Base-by-base conservation (phyloP, 2,888 invertebrate species). In the Leucozona laternaria region DNA sequence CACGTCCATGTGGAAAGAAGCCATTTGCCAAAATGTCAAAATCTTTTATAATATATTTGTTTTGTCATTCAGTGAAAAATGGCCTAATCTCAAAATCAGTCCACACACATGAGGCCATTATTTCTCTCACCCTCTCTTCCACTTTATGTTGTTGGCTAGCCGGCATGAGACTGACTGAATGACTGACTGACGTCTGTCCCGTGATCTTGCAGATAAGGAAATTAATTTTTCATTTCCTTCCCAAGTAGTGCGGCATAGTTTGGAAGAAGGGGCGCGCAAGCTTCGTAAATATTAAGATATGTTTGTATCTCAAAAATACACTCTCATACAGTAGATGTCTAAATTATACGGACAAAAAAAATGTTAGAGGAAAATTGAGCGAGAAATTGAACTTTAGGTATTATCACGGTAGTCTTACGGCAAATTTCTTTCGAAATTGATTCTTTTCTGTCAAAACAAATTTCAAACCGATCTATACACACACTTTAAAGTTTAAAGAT, bases 1-100 rank as follows among this genome's bases (percentile, higher is more conserved):
- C 85, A 86, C 81, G 82, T 81, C 79, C 86, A 79, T 75, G 82
- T 64, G 82, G 75, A 86, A 82, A 64, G 82, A 71, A 82, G 78
- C 71, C 86, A 86, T 80, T 88, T 88, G 88, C 88, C 88, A 88
- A 88, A 83, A 83, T 76, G 88, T 88, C 88, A 88, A 86, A 88
- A 86, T 85, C 86, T 58, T 82, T 82, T 88, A 88, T 88, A 88
- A 88, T 80, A 88, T 76, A 88, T 88, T 88, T 83, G 85, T 79
- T 77, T 80, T 88, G 88, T 88, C 88, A 88, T 88, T 85, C 70
- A 58, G 77, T 88, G 76, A 88, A 86, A 80, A 88, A 88, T 88
- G 80, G 82, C 70, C 80, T 88, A 73, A 88, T 86, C 85, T 88
- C 79, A 64, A 66, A 85, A 88, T 88, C 85, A 79, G 82, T 82